These are phyloP conservation scores for Pachycephala philippinensis DNA, from an alignment of 2,113 vertebrate genomes.

Conservation along the genomic window DNA sequence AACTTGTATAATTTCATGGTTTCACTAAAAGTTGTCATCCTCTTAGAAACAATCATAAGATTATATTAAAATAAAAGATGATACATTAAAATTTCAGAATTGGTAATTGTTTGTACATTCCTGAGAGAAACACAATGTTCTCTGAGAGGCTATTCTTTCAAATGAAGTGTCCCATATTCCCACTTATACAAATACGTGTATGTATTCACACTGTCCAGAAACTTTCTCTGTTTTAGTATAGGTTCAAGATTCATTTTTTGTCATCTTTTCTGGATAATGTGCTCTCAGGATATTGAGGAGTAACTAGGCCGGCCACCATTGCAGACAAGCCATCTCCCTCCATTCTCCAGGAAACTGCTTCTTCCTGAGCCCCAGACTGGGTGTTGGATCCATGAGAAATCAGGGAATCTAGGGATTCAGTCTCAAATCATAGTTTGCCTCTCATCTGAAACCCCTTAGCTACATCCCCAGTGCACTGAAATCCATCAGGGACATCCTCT, in stretches of 20 bases:
- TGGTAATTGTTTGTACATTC: background rate
- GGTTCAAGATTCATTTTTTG: background rate
- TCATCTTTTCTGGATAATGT: background rate
- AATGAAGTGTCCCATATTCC: background rate
- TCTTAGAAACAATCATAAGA: background rate
- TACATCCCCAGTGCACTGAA: background rate
- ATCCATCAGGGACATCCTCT: background rate
- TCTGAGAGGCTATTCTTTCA: background rate
- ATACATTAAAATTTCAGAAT: background rate
- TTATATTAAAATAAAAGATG: background rate
- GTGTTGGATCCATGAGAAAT: background rate
- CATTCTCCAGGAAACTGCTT: background rate
- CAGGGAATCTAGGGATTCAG: background rate
- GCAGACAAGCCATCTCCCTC: background rate
- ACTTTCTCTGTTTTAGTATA: background rate
- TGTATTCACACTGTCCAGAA: background rate
- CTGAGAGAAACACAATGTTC: background rate
- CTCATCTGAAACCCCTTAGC: background rate
- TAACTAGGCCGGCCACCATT: background rate
- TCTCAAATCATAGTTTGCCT: background rate
- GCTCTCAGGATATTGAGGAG: background rate
- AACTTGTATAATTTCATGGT: background rate
- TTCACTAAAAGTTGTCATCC: background rate
- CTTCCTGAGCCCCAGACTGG: background rate
- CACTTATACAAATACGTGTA: background rate